phyloP scores from a whole-genome alignment of 2,113 vertebrate species.

The Podarcis raffonei region DNA sequence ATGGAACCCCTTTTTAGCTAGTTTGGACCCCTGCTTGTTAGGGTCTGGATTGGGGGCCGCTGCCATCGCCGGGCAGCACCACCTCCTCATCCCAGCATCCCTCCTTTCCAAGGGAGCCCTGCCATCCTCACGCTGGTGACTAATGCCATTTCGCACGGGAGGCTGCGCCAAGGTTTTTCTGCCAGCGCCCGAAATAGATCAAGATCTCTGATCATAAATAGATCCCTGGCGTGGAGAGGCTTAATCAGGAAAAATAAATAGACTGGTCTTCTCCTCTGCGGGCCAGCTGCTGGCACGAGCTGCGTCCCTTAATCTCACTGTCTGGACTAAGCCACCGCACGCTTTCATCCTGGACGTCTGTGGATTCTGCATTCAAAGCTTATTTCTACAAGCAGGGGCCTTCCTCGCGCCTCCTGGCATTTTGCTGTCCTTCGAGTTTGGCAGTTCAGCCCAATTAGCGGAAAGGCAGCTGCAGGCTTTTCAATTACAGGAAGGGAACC shows the following conservation, averaged over 20 bases:
- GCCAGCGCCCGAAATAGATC: constrained; percentile 10
- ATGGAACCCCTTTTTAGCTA: no score
- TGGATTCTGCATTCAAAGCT: background rate
- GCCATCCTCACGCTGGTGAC: background rate
- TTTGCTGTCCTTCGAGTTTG: background rate
- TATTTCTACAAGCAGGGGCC: no score
- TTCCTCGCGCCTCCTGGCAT: background rate
- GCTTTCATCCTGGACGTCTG: background rate
- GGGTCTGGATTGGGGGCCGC: no score
- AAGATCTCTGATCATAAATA: constrained; percentile 4
- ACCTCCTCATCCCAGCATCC: background rate
- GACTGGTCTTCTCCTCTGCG: background rate
- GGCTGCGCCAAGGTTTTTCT: background rate
- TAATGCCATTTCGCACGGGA: background rate
- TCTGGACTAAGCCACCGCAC: background rate
- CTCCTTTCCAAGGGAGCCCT: background rate
- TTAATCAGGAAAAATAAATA: constrained; percentile 9
- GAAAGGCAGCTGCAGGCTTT: background rate
- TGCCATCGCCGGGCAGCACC: fast-evolving
- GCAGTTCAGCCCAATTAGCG: background rate
- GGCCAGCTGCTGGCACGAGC: background rate
- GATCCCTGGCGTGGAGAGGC: background rate
- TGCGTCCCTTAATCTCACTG: background rate
- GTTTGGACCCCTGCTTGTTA: no score
- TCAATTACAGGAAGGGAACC: background rate